A percentile compares a stretch with the other conserved stretches of the same genome.
These are phyloP conservation scores for Danio albolineatus DNA, from an alignment of 2,797 vertebrate species.

Conservation along the genomic window DNA sequence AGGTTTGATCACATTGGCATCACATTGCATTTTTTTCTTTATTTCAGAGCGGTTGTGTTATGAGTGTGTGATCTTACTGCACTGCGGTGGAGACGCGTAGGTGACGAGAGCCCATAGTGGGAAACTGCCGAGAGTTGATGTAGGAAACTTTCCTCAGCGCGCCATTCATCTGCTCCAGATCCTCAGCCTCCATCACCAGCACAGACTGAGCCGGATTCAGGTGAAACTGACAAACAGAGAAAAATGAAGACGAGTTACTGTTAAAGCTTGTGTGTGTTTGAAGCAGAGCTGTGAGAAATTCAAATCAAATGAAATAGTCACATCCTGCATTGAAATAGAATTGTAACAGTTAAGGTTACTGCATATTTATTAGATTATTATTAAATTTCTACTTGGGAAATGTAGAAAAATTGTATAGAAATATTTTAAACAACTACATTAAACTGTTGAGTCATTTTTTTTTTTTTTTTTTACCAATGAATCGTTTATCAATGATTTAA, in stretches of 20 bases:
- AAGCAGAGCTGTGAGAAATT: not conserved
- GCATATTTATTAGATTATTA: too few species aligned
- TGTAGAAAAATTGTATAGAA: too few species aligned
- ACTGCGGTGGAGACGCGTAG: slow-evolving; percentile 91
- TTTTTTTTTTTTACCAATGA: too few species aligned
- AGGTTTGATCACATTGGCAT: slow-evolving; percentile 1
- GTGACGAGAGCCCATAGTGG: slow-evolving; percentile 85
- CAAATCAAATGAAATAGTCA: too few species aligned
- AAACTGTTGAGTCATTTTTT: too few species aligned
- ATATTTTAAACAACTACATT: too few species aligned
- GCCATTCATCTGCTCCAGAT: slow-evolving; percentile 90
- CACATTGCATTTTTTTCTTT: not conserved
- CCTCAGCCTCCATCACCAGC: slow-evolving; percentile 95
- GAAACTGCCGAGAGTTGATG: slow-evolving; percentile 96
- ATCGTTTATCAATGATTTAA: too few species aligned
- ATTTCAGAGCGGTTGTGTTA: not conserved
- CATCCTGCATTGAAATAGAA: too few species aligned
- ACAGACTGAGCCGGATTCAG: slow-evolving; percentile 96
- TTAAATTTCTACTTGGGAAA: too few species aligned
- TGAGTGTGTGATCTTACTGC: slow-evolving; percentile 82
- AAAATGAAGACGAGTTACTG: not conserved
- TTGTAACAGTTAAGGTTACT: too few species aligned
- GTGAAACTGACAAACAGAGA: slow-evolving; percentile 85
- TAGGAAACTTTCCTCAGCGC: slow-evolving; percentile 94
- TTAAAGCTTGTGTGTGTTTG: not conserved